Conservation (phyloP, 2,888 invertebrate species). For the Conops quadrifasciatus region DNA sequence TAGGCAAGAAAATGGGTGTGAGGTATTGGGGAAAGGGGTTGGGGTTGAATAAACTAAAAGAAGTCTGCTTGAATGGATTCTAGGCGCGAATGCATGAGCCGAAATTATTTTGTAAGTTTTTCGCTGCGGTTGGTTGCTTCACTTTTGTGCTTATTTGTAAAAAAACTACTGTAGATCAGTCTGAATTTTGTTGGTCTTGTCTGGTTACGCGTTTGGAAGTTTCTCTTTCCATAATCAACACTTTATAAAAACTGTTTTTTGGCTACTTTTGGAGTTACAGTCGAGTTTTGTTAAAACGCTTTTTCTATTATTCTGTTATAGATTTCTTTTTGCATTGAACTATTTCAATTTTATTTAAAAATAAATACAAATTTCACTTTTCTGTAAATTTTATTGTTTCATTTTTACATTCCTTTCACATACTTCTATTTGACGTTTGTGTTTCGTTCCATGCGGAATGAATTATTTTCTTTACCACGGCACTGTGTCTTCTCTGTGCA, state of each 20-base stretch:
- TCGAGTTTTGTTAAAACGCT: background rate
- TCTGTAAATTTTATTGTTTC: slow-evolving; percentile 6
- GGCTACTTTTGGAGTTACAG: background rate
- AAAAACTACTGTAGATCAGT: background rate
- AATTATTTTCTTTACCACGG: background rate
- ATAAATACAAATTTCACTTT: slow-evolving; percentile 1
- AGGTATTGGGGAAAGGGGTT: no score
- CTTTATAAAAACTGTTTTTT: background rate
- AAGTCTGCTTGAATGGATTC: background rate
- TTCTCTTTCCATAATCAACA: background rate
- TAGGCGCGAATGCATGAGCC: background rate
- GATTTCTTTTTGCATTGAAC: background rate
- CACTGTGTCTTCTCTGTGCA: no score
- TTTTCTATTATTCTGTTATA: no score
- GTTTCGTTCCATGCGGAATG: background rate
- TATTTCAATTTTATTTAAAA: slow-evolving; percentile 7
- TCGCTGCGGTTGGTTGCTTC: background rate
- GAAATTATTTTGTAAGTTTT: background rate
- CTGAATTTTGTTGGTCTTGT: background rate
- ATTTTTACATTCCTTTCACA: background rate
- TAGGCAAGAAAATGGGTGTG: background rate
- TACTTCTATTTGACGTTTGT: background rate
- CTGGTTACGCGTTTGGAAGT: background rate
- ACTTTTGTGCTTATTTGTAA: background rate
- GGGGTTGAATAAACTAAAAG: background rate